Base-by-base conservation (phyloP, 2,113 vertebrate genomes). In the Shinisaurus crocodilurus region DNA sequence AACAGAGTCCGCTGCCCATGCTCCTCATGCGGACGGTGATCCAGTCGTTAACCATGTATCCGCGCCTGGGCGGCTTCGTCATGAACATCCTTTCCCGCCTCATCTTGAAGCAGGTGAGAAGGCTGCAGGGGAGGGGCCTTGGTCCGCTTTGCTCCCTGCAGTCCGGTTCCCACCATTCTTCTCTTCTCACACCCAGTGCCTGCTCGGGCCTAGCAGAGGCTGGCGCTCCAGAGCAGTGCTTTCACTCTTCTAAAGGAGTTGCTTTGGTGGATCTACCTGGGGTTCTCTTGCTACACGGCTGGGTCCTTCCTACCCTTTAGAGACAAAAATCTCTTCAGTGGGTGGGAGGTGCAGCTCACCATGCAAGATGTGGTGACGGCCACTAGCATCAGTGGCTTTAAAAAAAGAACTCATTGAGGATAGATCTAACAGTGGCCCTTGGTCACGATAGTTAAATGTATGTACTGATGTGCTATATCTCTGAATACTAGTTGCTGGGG, bases 1-100 rank as follows among this genome's bases (percentile, higher is more conserved):
- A 99, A 94, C 98, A 98, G 96, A 98, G 82, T 5, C 99, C 98
- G 0, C 98, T 99, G 32, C 99, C 99, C 86, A 98, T 99, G 96
- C 97, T 99, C 91, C 98, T 99, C 20, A 99, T 99, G 99, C 96
- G 99, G 20, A 99, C 99, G 0, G 99, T 99, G 85, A 99, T 99
- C 97, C 99, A 99, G 98, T 98, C 98, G 0, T 98, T 99, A 90
- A 98, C 98, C 93, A 99, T 99, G 98, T 99, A 99, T 91, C 99
- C 99, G 0, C 97, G 99, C 34, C 97, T 99, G 18, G 98, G 98
- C 0, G 98, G 98, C 93, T 99, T 99, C 72, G 98, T 99, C 97
- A 99, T 99, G 98, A 99, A 99, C 97, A 98, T 99, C 97, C 97
- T 99, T 69, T 96, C 98, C 34, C 97, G 99, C 6, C 98, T 99